These are phyloP conservation scores for Tupaia tana DNA, from an alignment of 2,113 vertebrate genomes.

Conservation along the genomic window DNA sequence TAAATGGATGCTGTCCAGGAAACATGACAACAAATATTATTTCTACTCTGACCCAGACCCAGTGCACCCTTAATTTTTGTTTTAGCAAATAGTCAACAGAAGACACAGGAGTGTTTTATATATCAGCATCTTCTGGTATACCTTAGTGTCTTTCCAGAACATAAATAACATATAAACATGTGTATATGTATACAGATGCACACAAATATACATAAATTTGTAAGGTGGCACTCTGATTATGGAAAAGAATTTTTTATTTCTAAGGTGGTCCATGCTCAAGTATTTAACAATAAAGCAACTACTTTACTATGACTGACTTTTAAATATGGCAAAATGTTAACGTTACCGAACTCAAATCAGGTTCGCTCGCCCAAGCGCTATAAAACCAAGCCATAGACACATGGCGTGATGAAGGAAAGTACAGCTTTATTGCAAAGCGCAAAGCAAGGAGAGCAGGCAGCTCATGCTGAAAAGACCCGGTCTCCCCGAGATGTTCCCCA, in stretches of 20 bases:
- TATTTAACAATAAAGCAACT: not conserved
- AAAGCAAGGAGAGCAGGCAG: too few species aligned
- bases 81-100: constrained; percentile 44
- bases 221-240: constrained; percentile 18
- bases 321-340: constrained; percentile 46
- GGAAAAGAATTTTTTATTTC: constrained; percentile 8
- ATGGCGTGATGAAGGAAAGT: too few species aligned
- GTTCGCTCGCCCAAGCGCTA: too few species aligned
- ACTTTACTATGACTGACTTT: constrained; percentile 16
- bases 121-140: not conserved
- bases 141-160: not conserved
- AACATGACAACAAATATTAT: constrained; percentile 6
- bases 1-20: not conserved
- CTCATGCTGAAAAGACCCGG: too few species aligned
- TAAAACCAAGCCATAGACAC: too few species aligned
- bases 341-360: too few species aligned
- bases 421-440: too few species aligned
- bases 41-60: constrained; percentile 32
- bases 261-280: not conserved
- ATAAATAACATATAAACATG: not conserved
- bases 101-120: constrained; percentile 19
- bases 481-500: too few species aligned
- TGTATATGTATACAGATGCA: not conserved
- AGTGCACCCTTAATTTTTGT: not conserved
- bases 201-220: not conserved